Evolutionary conservation across 2,797 vertebrate species (phyloP).

Genomic region (Scarus forsteni): DNA sequence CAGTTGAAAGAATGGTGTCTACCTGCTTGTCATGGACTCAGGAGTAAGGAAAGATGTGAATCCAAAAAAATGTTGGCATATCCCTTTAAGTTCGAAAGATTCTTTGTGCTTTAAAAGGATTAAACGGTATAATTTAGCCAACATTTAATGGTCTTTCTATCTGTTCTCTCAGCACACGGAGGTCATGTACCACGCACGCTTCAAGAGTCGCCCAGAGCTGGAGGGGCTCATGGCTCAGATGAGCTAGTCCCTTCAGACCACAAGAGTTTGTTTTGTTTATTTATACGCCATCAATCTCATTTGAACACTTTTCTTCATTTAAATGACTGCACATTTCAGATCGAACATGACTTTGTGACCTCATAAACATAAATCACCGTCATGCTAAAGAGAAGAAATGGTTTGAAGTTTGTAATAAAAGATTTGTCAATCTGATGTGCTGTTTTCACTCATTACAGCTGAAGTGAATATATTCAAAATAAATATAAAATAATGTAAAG

Average conservation of each 20-base stretch:
- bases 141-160: not conserved
- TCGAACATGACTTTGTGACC: not conserved
- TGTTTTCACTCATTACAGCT: too few species aligned
- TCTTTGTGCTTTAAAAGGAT: too few species aligned
- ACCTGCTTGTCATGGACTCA: too few species aligned
- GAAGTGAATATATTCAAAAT: too few species aligned
- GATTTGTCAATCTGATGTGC: not conserved
- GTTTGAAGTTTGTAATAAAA: not conserved
- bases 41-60: too few species aligned
- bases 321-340: not conserved
- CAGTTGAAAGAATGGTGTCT: too few species aligned
- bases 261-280: not conserved
- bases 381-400: too few species aligned
- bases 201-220: slow-evolving; percentile 91
- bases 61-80: too few species aligned
- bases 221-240: slow-evolving; percentile 89
- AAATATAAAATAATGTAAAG: too few species aligned
- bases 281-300: slow-evolving; percentile 17
- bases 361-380: too few species aligned
- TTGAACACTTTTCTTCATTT: not conserved
- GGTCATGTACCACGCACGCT: slow-evolving; percentile 85
- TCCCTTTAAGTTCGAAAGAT: too few species aligned
- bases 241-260: slow-evolving; percentile 14
- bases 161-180: slow-evolving; percentile 85
- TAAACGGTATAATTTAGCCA: too few species aligned